Evolutionary conservation across 2,113 vertebrate species (phyloP).

Genomic region (Macroglossus sobrinus): DNA sequence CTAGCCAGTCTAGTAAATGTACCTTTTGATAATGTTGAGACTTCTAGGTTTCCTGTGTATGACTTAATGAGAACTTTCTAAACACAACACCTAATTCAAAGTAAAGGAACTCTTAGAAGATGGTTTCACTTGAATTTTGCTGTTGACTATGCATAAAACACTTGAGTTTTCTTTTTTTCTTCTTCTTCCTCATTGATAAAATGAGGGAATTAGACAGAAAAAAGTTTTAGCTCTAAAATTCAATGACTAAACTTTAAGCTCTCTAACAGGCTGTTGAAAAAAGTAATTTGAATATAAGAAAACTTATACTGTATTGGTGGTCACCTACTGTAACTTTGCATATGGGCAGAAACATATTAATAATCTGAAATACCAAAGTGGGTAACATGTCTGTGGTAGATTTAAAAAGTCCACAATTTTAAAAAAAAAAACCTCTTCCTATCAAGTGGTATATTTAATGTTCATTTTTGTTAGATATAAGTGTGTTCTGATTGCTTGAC

Average conservation of each 20-base stretch:
- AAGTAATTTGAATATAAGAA: background rate
- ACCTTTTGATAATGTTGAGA: background rate
- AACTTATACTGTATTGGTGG: background rate
- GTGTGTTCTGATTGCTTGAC: background rate
- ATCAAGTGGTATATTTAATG: background rate
- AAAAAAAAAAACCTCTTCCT: background rate
- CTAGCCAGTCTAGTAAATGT: background rate
- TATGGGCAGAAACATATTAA: background rate
- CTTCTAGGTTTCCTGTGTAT: background rate
- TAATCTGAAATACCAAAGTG: background rate
- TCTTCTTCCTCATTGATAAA: background rate
- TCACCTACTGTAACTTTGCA: background rate
- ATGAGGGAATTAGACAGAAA: background rate
- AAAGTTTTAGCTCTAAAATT: background rate
- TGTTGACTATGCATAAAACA: background rate
- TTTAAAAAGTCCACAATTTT: background rate
- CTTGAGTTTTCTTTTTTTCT: background rate
- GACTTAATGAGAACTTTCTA: background rate
- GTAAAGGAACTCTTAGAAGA: background rate
- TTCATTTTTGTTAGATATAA: background rate
- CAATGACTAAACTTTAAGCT: background rate
- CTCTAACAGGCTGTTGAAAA: background rate
- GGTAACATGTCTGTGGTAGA: background rate
- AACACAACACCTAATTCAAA: background rate
- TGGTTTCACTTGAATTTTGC: background rate